Conservation (phyloP, 2,797 vertebrate genomes). For the Enteromius treurensis region DNA sequence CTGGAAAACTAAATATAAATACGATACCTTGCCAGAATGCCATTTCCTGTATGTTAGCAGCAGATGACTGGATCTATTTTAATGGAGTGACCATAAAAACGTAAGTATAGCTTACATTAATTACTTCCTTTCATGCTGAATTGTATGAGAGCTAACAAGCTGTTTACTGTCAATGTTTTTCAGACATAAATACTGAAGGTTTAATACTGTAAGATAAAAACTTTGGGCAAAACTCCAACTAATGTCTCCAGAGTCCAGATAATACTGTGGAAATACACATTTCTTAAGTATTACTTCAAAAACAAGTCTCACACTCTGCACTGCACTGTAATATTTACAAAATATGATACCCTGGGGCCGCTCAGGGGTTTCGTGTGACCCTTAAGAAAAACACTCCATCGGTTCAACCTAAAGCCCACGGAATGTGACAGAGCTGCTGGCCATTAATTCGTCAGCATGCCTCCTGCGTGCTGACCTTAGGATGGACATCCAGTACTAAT, state of each 20-base stretch:
- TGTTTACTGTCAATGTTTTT: background rate
- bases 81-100: background rate
- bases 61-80: slow-evolving; percentile 23
- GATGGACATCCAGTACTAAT: slow-evolving; percentile 32
- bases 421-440: slow-evolving; percentile 41
- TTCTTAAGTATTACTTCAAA: background rate
- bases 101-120: slow-evolving; percentile 8
- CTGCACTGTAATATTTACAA: background rate
- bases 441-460: background rate
- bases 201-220: background rate
- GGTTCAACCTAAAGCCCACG: slow-evolving; percentile 21
- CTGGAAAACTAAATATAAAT: slow-evolving; percentile 47
- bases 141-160: background rate
- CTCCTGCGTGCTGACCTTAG: slow-evolving; percentile 18
- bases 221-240: background rate
- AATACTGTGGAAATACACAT: background rate
- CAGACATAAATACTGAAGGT: background rate
- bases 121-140: background rate
- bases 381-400: slow-evolving; percentile 1
- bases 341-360: background rate
- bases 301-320: background rate
- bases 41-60: slow-evolving; percentile 9
- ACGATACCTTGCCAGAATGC: background rate
- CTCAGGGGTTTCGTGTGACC: background rate
- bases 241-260: background rate